These are phyloP conservation scores for Stenodema calcarata DNA, from an alignment of 2,888 invertebrate genomes.

Conservation along the genomic window DNA sequence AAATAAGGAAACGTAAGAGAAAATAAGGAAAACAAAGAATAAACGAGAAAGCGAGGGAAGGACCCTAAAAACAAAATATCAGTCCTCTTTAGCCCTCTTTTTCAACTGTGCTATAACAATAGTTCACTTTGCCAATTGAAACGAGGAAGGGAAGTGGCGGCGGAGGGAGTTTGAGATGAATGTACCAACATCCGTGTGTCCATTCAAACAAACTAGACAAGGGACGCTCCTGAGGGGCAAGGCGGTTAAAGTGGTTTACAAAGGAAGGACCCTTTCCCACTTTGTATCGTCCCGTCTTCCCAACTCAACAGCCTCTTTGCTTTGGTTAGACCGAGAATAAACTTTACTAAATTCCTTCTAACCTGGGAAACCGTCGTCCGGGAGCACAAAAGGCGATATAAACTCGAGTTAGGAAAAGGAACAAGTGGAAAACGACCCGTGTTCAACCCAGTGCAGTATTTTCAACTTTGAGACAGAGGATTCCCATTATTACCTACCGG, in stretches of 20 bases:
- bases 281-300: constrained; percentile 16
- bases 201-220: constrained; percentile 42
- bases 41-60: neutral
- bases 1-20: neutral
- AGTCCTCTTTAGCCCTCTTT: neutral
- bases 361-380: neutral
- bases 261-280: constrained; percentile 28
- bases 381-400: neutral
- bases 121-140: constrained; percentile 33
- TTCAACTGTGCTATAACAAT: constrained; percentile 16
- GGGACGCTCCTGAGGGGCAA: neutral
- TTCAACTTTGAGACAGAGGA: neutral
- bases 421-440: neutral
- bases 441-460: neutral
- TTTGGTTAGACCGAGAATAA: constrained; percentile 11
- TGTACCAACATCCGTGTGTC: constrained; percentile 35
- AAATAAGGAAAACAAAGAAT: neutral
- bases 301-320: constrained; percentile 31
- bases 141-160: neutral
- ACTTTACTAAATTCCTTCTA: neutral
- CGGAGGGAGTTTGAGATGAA: constrained; percentile 13
- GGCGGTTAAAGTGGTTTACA: constrained; percentile 44
- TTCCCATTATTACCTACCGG: neutral
- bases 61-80: constrained; percentile 6
- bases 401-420: neutral